Evolutionary conservation across 1,140 invertebrate species (phyloP).

Genomic region (Tetraneura akinire): DNA sequence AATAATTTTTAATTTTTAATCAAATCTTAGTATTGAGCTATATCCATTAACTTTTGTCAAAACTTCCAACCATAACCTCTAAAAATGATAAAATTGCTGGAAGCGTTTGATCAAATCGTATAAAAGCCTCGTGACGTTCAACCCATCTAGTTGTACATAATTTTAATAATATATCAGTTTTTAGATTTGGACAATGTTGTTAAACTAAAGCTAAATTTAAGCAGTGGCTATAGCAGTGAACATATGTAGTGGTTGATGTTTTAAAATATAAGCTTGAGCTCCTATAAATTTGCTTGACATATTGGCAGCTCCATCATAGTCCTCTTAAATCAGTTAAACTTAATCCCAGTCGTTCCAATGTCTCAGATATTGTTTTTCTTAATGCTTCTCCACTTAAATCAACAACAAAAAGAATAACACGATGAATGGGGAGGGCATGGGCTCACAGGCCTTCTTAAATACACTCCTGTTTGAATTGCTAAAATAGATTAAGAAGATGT

Average conservation of each 20-base stretch:
- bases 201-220: conserved; percentile 56
- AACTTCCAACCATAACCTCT: no score
- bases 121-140: no score
- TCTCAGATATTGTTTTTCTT: not conserved
- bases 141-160: not conserved
- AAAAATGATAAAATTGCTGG: no score
- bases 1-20: not conserved
- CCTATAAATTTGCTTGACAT: conserved; percentile 56
- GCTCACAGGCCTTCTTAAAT: no score
- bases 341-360: not conserved
- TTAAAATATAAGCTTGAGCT: conserved; percentile 56
- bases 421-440: no score
- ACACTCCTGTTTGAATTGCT: no score
- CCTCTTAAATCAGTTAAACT: not conserved
- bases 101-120: no score
- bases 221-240: conserved; percentile 57
- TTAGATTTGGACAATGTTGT: not conserved
- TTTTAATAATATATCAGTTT: conserved; percentile 4
- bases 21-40: not conserved
- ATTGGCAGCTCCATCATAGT: conserved; percentile 7
- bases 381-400: conserved; percentile 2
- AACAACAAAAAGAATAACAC: no score
- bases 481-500: no score
- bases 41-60: conserved; percentile 18
- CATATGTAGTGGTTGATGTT: conserved; percentile 56